phyloP scores from a whole-genome alignment of 2,797 vertebrate species.

The Rhincodon typus region DNA sequence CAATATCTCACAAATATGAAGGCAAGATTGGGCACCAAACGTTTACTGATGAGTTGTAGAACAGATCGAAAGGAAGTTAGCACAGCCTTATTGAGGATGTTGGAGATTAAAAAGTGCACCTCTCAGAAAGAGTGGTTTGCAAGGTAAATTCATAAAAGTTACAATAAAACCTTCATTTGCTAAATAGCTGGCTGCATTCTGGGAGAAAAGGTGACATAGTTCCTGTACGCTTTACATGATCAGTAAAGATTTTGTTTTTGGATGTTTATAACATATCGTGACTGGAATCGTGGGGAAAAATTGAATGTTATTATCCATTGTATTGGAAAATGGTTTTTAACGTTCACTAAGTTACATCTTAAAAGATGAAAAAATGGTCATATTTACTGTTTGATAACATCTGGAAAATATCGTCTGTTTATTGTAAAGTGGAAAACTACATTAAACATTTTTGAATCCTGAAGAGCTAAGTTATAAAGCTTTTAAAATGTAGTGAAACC shows the following conservation, averaged over 20 bases:
- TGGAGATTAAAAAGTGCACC: background rate
- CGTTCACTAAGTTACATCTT: background rate
- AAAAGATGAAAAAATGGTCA: background rate
- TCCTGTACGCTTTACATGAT: background rate
- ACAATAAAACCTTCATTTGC: background rate
- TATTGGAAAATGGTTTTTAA: slow-evolving; percentile 16
- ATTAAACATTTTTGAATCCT: background rate
- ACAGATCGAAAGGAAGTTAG: background rate
- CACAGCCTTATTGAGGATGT: background rate
- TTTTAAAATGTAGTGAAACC: slow-evolving; percentile 22
- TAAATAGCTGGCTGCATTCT: background rate
- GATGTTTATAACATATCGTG: background rate
- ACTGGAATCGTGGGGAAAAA: background rate
- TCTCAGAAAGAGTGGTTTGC: background rate
- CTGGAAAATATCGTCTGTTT: background rate
- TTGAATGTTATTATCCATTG: background rate
- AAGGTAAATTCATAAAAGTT: background rate
- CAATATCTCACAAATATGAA: background rate
- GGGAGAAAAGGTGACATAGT: background rate
- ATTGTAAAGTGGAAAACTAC: background rate
- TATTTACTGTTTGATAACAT: background rate
- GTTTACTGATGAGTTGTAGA: background rate
- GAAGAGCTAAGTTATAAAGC: background rate
- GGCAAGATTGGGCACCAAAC: background rate
- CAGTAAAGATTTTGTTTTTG: background rate